Conservation (phyloP, 2,797 vertebrate species). For the Tarsius wallacei region DNA sequence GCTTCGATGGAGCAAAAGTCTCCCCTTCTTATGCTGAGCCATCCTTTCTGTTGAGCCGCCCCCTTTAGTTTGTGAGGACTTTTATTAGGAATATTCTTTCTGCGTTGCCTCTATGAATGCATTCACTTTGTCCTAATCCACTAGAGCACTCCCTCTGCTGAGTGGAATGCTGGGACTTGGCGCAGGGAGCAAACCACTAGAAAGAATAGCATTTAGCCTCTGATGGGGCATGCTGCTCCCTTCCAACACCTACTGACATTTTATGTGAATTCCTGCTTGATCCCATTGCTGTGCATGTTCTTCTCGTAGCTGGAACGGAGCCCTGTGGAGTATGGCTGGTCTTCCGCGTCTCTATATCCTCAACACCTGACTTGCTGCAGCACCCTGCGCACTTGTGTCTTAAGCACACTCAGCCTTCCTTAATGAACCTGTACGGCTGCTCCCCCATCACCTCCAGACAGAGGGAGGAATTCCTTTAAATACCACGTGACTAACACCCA, state of each 20-base stretch:
- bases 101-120: neutral
- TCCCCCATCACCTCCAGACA: neutral
- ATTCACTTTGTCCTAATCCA: neutral
- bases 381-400: neutral
- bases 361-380: neutral
- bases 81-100: neutral
- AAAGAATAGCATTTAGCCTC: neutral
- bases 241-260: neutral
- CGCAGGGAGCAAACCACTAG: neutral
- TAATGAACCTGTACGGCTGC: neutral
- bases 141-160: neutral
- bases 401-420: neutral
- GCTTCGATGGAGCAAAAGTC: neutral
- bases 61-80: neutral
- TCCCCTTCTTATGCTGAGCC: neutral
- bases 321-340: neutral
- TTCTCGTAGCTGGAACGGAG: neutral
- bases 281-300: neutral
- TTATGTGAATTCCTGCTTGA: neutral
- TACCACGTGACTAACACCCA: neutral
- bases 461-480: neutral
- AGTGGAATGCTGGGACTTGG: neutral
- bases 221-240: neutral
- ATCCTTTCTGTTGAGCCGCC: neutral
- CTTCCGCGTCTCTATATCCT: neutral